These are phyloP conservation scores for Nerophis ophidion DNA, from an alignment of 2,113 vertebrate genomes.

Conservation along the genomic window DNA sequence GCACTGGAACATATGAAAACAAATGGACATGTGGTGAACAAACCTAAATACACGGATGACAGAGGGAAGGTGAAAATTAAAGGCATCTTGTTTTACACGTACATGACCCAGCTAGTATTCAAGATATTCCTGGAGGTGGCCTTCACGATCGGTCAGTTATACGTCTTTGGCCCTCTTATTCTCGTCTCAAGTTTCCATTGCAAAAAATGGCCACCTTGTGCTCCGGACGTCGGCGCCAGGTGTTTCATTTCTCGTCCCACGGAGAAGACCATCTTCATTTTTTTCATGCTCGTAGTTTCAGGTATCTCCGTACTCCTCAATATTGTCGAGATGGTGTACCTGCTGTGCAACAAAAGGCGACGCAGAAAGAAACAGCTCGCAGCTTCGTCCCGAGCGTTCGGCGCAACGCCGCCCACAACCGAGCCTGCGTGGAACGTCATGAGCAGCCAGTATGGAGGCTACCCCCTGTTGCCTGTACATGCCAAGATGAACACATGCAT, in stretches of 20 bases:
- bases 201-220: slow-evolving; percentile 36
- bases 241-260: slow-evolving; percentile 85
- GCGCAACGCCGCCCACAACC: neutral
- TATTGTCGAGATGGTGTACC: slow-evolving; percentile 79
- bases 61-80: slow-evolving; percentile 79
- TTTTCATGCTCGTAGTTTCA: slow-evolving; percentile 86
- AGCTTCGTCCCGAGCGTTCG: neutral
- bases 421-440: neutral
- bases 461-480: neutral
- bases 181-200: slow-evolving; percentile 76
- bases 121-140: slow-evolving; percentile 85
- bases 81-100: slow-evolving; percentile 82
- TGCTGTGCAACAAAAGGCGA: slow-evolving; percentile 73
- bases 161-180: slow-evolving; percentile 68
- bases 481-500: neutral
- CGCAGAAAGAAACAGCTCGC: neutral
- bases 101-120: slow-evolving; percentile 82
- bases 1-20: slow-evolving; percentile 51
- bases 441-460: neutral
- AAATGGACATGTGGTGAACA: slow-evolving; percentile 16
- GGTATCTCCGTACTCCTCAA: slow-evolving; percentile 83
- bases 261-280: slow-evolving; percentile 69
- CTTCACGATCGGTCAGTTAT: slow-evolving; percentile 81
- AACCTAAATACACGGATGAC: slow-evolving; percentile 71
- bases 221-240: slow-evolving; percentile 66